These are phyloP conservation scores for Neodontobutis hainanensis DNA, from an alignment of 2,113 vertebrate species.

Conservation along the genomic window DNA sequence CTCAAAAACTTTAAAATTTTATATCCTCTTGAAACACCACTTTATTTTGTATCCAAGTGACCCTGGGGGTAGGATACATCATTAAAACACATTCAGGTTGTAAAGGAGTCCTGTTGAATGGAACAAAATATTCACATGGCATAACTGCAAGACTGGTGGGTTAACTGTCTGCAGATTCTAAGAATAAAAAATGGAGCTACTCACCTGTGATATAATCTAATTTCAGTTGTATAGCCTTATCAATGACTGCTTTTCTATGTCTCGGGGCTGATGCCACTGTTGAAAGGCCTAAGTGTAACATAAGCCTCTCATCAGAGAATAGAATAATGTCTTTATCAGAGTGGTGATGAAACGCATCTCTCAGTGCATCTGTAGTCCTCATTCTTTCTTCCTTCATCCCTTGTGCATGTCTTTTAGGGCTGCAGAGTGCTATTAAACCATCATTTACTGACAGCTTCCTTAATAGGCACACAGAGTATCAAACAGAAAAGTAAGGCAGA, in stretches of 20 bases:
- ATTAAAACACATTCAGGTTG: too few relatives aligned
- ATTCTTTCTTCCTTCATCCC: slow-evolving; percentile 16
- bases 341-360: slow-evolving; percentile 31
- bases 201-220: background rate
- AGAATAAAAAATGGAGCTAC: background rate
- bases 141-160: background rate
- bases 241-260: background rate
- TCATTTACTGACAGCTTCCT: slow-evolving; percentile 22
- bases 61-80: too few relatives aligned
- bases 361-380: slow-evolving; percentile 11
- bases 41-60: too few relatives aligned
- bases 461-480: slow-evolving; percentile 12
- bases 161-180: background rate
- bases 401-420: slow-evolving; percentile 6
- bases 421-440: slow-evolving; percentile 12
- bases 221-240: background rate
- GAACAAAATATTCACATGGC: background rate
- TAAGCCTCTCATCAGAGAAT: slow-evolving; percentile 29
- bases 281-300: slow-evolving; percentile 19
- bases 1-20: background rate
- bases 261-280: slow-evolving; percentile 1
- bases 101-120: too few relatives aligned
- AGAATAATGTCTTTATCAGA: slow-evolving; percentile 41
- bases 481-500: slow-evolving; percentile 13
- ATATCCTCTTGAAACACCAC: too few relatives aligned